A percentile compares a stretch with the other conserved stretches of the same genome.
Evolutionary conservation across 2,888 invertebrate species (phyloP).

Genomic region (Ceramica pisi): DNA sequence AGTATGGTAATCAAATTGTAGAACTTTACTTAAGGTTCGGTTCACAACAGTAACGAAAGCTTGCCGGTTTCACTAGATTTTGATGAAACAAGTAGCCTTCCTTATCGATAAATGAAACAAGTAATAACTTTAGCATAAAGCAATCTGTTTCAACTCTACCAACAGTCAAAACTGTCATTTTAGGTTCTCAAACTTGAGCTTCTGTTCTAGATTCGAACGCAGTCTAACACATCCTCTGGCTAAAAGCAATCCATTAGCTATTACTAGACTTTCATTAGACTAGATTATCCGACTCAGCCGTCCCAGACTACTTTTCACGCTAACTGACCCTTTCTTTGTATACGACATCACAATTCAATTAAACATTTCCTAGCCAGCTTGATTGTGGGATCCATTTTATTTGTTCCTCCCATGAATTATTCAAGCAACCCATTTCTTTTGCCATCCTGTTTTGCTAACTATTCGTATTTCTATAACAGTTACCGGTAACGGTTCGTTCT

Average conservation of each 20-base stretch:
- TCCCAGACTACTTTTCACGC: slow-evolving; percentile 71
- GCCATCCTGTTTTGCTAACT: slow-evolving; percentile 54
- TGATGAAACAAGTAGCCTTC: not conserved
- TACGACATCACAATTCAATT: slow-evolving; percentile 81
- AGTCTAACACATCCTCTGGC: slow-evolving; percentile 17
- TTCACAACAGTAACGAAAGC: slow-evolving; percentile 16
- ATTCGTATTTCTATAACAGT: slow-evolving; percentile 52
- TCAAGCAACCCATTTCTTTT: slow-evolving; percentile 76
- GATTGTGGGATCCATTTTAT: slow-evolving; percentile 79
- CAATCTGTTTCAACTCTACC: not conserved
- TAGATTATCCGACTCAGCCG: slow-evolving; percentile 49
- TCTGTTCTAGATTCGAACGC: slow-evolving; percentile 7
- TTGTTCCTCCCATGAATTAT: slow-evolving; percentile 79
- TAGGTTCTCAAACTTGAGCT: not conserved
- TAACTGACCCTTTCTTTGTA: slow-evolving; percentile 75
- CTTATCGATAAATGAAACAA: not conserved
- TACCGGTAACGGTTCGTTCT: slow-evolving; percentile 34
- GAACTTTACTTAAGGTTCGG: not conserved
- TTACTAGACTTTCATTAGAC: slow-evolving; percentile 55
- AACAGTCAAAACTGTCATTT: not conserved
- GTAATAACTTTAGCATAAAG: not conserved
- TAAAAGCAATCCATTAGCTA: slow-evolving; percentile 60
- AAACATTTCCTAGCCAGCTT: slow-evolving; percentile 75
- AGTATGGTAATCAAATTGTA: slow-evolving; percentile 31
- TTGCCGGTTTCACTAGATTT: not conserved